A percentile compares a stretch with the other conserved stretches of the same genome.
Evolutionary conservation across 2,113 vertebrate genomes (phyloP).

Genomic region (Cheirogaleus medius): DNA sequence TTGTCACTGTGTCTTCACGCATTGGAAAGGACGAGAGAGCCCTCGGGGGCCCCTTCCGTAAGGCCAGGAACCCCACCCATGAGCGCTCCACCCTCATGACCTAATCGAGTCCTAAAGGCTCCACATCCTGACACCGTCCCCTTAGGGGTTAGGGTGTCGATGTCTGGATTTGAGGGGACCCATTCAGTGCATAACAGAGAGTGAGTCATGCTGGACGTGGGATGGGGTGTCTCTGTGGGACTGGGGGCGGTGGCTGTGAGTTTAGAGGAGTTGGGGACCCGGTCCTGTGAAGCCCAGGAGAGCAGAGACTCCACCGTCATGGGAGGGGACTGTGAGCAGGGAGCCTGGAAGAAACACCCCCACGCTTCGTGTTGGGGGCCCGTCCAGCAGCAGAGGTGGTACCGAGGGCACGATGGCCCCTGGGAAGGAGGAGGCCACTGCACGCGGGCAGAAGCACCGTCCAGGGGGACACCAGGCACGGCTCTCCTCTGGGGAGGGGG

Average conservation of each 20-base stretch:
- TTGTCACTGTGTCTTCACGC: not conserved
- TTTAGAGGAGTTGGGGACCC: not conserved
- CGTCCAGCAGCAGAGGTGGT: rapidly evolving
- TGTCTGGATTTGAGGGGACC: not conserved
- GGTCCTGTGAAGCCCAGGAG: too few relatives aligned
- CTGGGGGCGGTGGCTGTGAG: rapidly evolving
- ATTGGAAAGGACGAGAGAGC: not conserved
- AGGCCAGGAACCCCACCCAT: not conserved
- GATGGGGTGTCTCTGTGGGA: rapidly evolving
- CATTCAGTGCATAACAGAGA: too few relatives aligned
- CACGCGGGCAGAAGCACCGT: not conserved
- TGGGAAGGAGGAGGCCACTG: not conserved
- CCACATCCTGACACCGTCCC: not conserved
- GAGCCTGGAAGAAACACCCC: not conserved
- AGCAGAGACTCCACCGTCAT: rapidly evolving
- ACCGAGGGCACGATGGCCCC: rapidly evolving
- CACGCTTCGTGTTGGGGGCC: rapidly evolving
- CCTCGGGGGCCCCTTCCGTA: not conserved
- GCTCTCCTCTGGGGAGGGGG: not conserved
- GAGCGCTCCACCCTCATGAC: not conserved
- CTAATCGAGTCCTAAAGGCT: too few relatives aligned
- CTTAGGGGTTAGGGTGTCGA: too few relatives aligned
- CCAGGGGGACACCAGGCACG: rapidly evolving
- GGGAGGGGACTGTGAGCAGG: not conserved
- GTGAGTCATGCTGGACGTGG: too few relatives aligned